Conservation (phyloP, 2,113 vertebrate genomes). For the Anoura caudifer region DNA sequence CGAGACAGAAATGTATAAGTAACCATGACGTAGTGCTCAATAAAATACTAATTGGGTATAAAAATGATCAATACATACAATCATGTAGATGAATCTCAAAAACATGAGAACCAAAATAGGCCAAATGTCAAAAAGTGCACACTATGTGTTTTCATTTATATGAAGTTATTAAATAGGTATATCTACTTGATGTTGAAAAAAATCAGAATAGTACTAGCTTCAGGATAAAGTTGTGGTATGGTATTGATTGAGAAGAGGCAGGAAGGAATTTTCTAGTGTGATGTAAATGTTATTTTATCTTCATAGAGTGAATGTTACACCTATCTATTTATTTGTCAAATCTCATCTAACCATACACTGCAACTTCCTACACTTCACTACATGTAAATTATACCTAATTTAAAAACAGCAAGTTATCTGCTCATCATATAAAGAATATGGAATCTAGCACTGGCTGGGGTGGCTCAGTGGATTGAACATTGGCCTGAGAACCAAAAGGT, state of each 20-base stretch:
- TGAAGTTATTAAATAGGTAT: not conserved
- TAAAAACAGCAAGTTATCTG: not conserved
- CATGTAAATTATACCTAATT: not conserved
- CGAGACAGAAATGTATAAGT: not conserved
- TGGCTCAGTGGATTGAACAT: no score
- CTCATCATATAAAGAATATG: not conserved
- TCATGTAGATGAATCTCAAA: not conserved
- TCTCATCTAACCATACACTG: not conserved
- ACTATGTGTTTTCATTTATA: not conserved
- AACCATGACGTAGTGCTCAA: not conserved
- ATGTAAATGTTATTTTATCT: not conserved
- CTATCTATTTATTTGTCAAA: not conserved
- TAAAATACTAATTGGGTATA: not conserved
- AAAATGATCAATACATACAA: not conserved
- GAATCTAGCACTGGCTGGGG: not conserved
- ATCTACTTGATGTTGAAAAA: not conserved
- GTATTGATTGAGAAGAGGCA: not conserved
- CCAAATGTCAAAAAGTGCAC: not conserved
- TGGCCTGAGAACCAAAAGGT: no score
- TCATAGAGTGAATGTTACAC: not conserved
- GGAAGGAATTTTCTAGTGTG: not conserved
- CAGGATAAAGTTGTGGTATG: not conserved
- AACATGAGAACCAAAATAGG: not conserved
- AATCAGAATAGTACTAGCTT: not conserved
- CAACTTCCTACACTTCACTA: not conserved